phyloP scores from a whole-genome alignment of 1,140 invertebrate species.

The Magallana angulata region DNA sequence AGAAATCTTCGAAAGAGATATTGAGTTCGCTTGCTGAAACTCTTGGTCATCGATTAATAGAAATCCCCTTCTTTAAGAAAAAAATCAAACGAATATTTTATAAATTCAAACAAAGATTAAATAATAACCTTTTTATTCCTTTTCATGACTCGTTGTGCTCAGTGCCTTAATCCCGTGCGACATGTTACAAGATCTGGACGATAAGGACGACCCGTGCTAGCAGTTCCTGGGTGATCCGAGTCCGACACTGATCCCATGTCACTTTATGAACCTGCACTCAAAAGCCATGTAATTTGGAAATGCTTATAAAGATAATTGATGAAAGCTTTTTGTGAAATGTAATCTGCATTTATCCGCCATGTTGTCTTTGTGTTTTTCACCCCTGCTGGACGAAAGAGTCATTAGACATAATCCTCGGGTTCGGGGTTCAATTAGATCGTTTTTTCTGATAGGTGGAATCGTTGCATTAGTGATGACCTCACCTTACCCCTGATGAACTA shows the following conservation, averaged over 20 bases:
- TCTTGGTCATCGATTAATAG: too few relatives aligned
- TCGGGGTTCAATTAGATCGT: constrained; percentile 18
- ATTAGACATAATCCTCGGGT: constrained; percentile 32
- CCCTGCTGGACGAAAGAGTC: background rate
- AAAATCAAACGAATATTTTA: too few relatives aligned
- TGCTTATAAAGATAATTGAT: constrained; percentile 31
- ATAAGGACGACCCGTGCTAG: background rate
- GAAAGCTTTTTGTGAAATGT: constrained; percentile 23
- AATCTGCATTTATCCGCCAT: constrained; percentile 20
- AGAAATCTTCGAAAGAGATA: too few relatives aligned
- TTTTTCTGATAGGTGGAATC: constrained; percentile 1
- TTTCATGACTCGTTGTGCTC: background rate
- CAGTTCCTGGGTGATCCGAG: background rate
- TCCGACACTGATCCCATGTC: constrained; percentile 1
- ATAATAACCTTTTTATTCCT: background rate
- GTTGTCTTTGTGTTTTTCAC: constrained; percentile 20
- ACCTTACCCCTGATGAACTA: background rate
- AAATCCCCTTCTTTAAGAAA: too few relatives aligned
- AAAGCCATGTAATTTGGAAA: constrained; percentile 33
- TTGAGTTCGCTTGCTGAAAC: too few relatives aligned
- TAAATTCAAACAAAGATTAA: background rate
- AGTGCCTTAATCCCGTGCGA: background rate
- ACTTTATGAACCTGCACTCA: constrained; percentile 5
- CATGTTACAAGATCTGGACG: constrained; percentile 1
- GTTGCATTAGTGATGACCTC: constrained; percentile 35